Conservation (phyloP, 2,888 invertebrate genomes). For the Caenorhabditis imperialis region DNA sequence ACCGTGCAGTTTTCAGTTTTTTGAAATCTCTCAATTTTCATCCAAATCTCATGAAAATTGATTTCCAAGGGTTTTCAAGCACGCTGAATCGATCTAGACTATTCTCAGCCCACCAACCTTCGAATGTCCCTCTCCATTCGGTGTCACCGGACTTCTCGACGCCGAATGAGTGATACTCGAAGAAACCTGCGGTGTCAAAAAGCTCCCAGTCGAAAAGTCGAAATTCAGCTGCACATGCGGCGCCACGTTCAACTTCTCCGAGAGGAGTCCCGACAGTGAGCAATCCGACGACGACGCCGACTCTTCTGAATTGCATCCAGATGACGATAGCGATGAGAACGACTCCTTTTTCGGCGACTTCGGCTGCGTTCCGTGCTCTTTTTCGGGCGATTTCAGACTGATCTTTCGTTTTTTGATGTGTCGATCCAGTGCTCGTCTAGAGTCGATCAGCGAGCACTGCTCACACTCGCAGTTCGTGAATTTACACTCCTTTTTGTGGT, state of each 20-base stretch:
- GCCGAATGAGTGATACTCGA: conserved; percentile 4
- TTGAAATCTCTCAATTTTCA: too few species aligned
- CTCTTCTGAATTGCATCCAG: conserved; percentile 31
- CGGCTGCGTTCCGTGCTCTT: conserved; percentile 6
- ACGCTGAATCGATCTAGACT: too few species aligned
- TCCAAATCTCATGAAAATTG: too few species aligned
- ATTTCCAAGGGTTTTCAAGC: too few species aligned
- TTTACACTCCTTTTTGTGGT: conserved; percentile 74
- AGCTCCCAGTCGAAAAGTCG: conserved; percentile 16
- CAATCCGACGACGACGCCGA: conserved; percentile 40
- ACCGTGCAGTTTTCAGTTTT: neutral
- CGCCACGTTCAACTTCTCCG: conserved; percentile 17
- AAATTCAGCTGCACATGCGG: conserved; percentile 9
- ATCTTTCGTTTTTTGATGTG: conserved; percentile 69
- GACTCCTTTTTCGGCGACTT: conserved; percentile 50
- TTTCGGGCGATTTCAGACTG: conserved; percentile 24
- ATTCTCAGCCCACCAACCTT: too few species aligned
- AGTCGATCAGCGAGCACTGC: conserved; percentile 74
- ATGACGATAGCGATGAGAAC: conserved; percentile 9
- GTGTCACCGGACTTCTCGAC: conserved; percentile 23
- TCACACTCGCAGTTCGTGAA: conserved; percentile 71
- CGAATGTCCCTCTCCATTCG: too few species aligned
- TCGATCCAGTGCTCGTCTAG: conserved; percentile 72
- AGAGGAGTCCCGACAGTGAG: conserved; percentile 32
- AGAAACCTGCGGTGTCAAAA: conserved; percentile 4